Evolutionary conservation across 2,113 vertebrate genomes (phyloP).

Genomic region (Sapajus apella): DNA sequence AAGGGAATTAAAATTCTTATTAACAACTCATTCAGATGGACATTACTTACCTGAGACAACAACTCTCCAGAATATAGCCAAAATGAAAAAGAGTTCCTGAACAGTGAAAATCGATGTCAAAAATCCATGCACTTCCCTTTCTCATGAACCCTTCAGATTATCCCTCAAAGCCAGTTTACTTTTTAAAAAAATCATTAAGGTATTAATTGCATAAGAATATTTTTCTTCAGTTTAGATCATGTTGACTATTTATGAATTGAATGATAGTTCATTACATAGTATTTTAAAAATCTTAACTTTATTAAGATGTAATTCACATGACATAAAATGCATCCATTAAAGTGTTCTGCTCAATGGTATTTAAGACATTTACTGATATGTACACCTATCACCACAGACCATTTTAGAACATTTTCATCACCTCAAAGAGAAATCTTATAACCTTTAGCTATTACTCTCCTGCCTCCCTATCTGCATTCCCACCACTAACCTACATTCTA

Average conservation of each 20-base stretch:
- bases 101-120: neutral
- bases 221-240: slow-evolving; percentile 2
- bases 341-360: neutral
- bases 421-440: neutral
- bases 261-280: neutral
- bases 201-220: neutral
- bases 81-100: neutral
- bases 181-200: neutral
- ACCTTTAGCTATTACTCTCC: neutral
- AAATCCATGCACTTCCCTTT: neutral
- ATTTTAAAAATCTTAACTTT: neutral
- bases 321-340: neutral
- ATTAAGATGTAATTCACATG: slow-evolving; percentile 1
- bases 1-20: neutral
- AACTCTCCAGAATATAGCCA: neutral
- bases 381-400: neutral
- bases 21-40: neutral
- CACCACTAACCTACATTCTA: neutral
- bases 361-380: neutral
- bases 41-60: neutral
- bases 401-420: neutral
- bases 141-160: neutral
- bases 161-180: neutral
- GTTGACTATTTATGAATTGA: neutral
- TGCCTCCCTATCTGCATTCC: rapidly evolving